Percentiles rank a stretch among this genome's conserved stretches.
These are phyloP conservation scores for Gymnoscopelus microlampas DNA, from an alignment of 2,797 vertebrate genomes.

Conservation along the genomic window DNA sequence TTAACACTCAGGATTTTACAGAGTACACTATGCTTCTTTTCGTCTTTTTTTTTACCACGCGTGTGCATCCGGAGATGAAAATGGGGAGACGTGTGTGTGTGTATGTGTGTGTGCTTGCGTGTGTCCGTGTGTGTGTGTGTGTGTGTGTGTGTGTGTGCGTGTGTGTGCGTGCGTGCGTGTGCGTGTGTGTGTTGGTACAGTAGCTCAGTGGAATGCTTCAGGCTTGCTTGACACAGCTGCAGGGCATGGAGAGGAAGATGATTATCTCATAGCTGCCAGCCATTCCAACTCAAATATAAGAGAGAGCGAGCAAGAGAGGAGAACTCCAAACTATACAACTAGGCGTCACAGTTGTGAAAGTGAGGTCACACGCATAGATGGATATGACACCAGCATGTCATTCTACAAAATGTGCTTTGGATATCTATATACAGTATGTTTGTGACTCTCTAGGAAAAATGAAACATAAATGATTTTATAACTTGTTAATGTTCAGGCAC, in stretches of 20 bases:
- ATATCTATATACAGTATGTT: too few species aligned
- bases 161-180: slow-evolving; percentile 30
- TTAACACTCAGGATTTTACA: too few species aligned
- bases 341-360: slow-evolving; percentile 52
- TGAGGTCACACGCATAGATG: slow-evolving; percentile 45
- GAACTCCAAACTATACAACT: slow-evolving; percentile 59
- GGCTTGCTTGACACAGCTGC: slow-evolving; percentile 76
- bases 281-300: slow-evolving; percentile 71
- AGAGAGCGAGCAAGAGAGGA: slow-evolving; percentile 25
- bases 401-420: background rate
- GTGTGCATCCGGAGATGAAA: too few species aligned
- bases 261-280: slow-evolving; percentile 85
- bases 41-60: too few species aligned
- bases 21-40: too few species aligned
- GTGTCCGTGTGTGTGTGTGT: slow-evolving; percentile 33
- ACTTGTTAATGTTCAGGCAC: too few species aligned
- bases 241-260: slow-evolving; percentile 78
- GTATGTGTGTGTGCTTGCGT: slow-evolving; percentile 39
- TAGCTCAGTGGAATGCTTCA: slow-evolving; percentile 66
- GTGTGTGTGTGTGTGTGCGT: slow-evolving; percentile 30
- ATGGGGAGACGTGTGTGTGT: background rate
- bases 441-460: too few species aligned
- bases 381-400: background rate
- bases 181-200: slow-evolving; percentile 54
- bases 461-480: too few species aligned